phyloP scores from a whole-genome alignment of 2,888 invertebrate genomes.

The Portevinia maculata region DNA sequence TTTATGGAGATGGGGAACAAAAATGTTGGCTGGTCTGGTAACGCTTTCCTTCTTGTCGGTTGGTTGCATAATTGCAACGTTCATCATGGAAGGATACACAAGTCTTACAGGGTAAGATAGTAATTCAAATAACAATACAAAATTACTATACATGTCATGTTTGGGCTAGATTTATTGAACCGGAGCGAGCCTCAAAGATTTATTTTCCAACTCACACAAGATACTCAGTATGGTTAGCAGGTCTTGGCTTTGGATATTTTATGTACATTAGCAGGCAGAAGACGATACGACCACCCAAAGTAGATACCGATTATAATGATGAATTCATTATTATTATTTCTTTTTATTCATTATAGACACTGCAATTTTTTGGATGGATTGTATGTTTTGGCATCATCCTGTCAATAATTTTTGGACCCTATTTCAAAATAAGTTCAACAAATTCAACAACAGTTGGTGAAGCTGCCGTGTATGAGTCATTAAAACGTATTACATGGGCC shows the following conservation, averaged over 20 bases:
- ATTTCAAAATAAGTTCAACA: constrained; percentile 78
- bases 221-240: constrained; percentile 81
- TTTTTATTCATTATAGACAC: too few species aligned
- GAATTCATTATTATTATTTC: too few species aligned
- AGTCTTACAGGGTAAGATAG: constrained; percentile 79
- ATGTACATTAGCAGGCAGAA: constrained; percentile 78
- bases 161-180: too few species aligned
- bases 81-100: constrained; percentile 78
- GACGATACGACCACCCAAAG: neutral
- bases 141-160: too few species aligned
- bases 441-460: constrained; percentile 77
- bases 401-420: constrained; percentile 80
- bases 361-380: constrained; percentile 80
- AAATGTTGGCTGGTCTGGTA: constrained; percentile 77
- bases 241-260: constrained; percentile 81
- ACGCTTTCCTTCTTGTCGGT: constrained; percentile 78
- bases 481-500: constrained; percentile 80
- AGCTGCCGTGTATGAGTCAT: constrained; percentile 80
- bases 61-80: constrained; percentile 79
- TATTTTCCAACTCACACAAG: constrained; percentile 82
- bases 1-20: constrained; percentile 82
- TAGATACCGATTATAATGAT: too few species aligned
- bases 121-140: too few species aligned
- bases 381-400: constrained; percentile 78
- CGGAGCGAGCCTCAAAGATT: too few species aligned